Evolutionary conservation across 2,113 vertebrate species (phyloP).

Genomic region (Xenus cinereus): DNA sequence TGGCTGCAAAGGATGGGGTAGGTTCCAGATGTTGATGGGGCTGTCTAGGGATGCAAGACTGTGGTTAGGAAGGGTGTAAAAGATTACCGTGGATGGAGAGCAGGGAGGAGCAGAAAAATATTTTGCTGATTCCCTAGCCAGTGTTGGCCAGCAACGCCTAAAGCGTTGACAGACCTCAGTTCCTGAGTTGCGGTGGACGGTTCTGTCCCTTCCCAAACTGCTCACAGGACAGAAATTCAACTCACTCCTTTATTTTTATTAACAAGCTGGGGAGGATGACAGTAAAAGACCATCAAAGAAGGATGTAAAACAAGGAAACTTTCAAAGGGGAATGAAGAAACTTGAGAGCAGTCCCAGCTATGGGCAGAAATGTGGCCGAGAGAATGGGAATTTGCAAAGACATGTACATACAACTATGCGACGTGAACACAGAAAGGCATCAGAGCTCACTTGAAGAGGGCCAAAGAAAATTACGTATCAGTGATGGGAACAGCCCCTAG

Average conservation of each 20-base stretch:
- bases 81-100: background rate
- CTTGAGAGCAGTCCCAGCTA: background rate
- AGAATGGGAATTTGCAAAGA: background rate
- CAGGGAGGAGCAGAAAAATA: conserved; percentile 17
- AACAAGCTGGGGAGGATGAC: background rate
- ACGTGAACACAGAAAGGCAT: background rate
- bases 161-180: conserved; percentile 31
- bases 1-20: background rate
- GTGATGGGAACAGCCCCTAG: background rate
- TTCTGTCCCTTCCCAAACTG: background rate
- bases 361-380: background rate
- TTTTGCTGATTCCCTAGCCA: conserved; percentile 16
- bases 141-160: background rate
- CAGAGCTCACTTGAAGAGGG: background rate
- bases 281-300: background rate
- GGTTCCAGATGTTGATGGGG: background rate
- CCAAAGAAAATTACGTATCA: background rate
- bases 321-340: background rate
- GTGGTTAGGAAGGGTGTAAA: background rate
- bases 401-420: background rate
- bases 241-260: background rate
- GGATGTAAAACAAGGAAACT: background rate
- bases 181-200: background rate
- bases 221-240: background rate
- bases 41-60: background rate